Base-by-base conservation (phyloP, 2,113 vertebrate species). In the Holacanthus passer region DNA sequence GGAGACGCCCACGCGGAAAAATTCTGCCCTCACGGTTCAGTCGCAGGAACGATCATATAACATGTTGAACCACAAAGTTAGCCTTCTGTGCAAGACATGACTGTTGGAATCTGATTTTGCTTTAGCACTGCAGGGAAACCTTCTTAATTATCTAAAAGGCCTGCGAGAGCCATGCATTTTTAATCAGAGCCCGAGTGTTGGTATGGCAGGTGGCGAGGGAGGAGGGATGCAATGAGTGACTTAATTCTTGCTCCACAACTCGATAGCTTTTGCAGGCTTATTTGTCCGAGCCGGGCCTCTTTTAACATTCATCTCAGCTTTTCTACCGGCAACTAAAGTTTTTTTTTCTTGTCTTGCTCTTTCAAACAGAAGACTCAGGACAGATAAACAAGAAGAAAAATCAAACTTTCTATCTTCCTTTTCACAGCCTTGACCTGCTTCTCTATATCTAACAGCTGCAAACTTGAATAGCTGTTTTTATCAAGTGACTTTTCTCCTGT, bases 151-250 rank as follows among this genome's bases (percentile, higher is more conserved):
- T 88, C 67, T 74, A 79, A 84, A 81, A 82, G 73, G 73, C 72
- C 63, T 78, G 79, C 37, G 79, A 79, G 82, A 71, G 2, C 29
- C 48, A 84, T 92, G 73, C 79, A 86, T 90, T 89, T 92, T 90
- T 86, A 90, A 94, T 89, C 76, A 82, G 71, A 62, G 84, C 24
- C 68, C 63, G 64, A 6, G 16, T 79, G 43, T 56, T 82, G 67
- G 74, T 50, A 24, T 47, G 73, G 82, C 93, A 92, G 90, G 86
- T 82, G 83, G 78, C 10, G 39, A 77, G 67, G 81, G 78, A 76
- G 82, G 83, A 75, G 69, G 45, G 58, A 79, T 76, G 69, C 60
- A 81, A 69, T 9, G 58, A 83, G 79, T 31, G 16, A 81, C 50
- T 45, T 82, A 87, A 91, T 90, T 79, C 83, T 77, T 16, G 39